Percentiles rank a stretch among this genome's conserved stretches.
Conservation (phyloP, 2,797 vertebrate genomes). For the Zonotrichia albicollis region DNA sequence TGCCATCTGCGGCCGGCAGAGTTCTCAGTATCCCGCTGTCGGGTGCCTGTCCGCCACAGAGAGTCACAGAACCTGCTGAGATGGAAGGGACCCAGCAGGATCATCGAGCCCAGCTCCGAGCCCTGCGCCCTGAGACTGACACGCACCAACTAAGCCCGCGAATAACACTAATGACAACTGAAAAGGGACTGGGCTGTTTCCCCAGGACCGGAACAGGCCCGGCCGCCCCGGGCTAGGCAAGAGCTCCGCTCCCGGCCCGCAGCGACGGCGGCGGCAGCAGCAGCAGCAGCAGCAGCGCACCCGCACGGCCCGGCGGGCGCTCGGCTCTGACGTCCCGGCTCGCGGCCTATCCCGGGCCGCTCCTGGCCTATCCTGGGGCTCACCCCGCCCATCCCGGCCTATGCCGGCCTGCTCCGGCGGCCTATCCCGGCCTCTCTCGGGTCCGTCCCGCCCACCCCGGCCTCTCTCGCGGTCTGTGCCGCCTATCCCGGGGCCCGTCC, state of each 20-base stretch:
- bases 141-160: rapidly evolving
- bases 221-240: rapidly evolving
- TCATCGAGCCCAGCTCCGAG: rapidly evolving
- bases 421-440: too few relatives aligned
- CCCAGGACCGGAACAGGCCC: rapidly evolving
- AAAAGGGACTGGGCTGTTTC: rapidly evolving
- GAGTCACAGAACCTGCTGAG: background rate
- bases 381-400: background rate
- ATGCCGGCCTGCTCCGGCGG: background rate
- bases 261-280: rapidly evolving
- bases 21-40: rapidly evolving
- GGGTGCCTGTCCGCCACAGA: rapidly evolving
- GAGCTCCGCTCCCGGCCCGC: rapidly evolving
- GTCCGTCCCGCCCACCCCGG: background rate
- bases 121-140: background rate
- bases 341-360: too few relatives aligned
- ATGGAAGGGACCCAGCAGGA: background rate
- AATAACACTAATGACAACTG: rapidly evolving
- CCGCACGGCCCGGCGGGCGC: background rate
- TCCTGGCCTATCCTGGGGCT: background rate
- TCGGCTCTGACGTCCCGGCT: background rate
- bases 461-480: too few relatives aligned
- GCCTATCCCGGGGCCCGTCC: too few relatives aligned
- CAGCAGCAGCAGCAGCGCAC: too few relatives aligned
- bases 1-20: background rate